Base-by-base conservation (phyloP, 2,113 vertebrate species). In the Microcebus jonahi region DNA sequence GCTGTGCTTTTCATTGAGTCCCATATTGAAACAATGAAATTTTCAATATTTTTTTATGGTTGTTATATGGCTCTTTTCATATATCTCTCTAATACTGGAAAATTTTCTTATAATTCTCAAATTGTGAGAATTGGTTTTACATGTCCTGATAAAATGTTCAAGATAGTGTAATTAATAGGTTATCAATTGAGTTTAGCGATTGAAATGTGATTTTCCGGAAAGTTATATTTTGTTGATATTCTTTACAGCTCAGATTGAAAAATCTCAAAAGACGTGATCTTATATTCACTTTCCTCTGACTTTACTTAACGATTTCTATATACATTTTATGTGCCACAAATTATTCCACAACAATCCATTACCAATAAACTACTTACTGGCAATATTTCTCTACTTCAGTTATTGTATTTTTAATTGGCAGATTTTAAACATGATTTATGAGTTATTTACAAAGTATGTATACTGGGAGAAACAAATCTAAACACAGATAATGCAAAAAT, bases 321-420 rank as follows among this genome's bases (percentile, higher is more conserved):
- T 84, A 13, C 1, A 34, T 91, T 95, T 90, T 94, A 65, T 14
- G 82, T 92, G 36, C 10, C 23, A 50, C 45, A 88, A 25, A 91
- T 94, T 97, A 59, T 96, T 50, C 86, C 84, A 85, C n/a, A 90
- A 83, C 93, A 87, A 81, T 53, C 27, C 9, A 65, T 90, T 96
- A 75, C 89, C 89, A 90, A 67, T 89, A 95, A 97, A 92, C 14
- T 75, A 79, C 95, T 98, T 96, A 63, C 13, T 93, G 93, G 42
- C 20, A 94, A 2, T 95, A 55, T 57, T 95, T 97, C n/a, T 97
- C 93, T 91, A 65, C 25, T 97, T 97, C 88, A 50, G 7, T 95
- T 97, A 97, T 82, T 98, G 89, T 50, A 94, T 98, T 98, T 96
- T 97, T 98, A 97, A 97, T 97, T 96, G 73, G 21, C 1, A 86